phyloP scores from a whole-genome alignment of 1,140 invertebrate species.

The Phymastichus coffea region DNA sequence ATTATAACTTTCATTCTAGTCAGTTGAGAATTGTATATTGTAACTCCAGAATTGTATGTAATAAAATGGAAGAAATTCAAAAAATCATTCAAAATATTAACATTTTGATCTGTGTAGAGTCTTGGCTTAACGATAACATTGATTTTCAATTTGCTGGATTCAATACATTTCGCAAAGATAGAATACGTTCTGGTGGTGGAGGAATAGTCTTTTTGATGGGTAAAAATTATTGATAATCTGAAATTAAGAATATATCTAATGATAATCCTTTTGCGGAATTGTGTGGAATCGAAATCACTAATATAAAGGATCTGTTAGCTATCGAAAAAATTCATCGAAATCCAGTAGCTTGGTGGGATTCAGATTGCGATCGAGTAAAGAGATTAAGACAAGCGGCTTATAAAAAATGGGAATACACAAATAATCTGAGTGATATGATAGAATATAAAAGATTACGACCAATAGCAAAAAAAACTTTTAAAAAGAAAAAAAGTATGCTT shows the following conservation, averaged over 20 bases:
- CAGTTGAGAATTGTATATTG: no score
- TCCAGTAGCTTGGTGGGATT: conserved; percentile 26
- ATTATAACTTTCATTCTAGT: no score
- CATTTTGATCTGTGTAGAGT: no score
- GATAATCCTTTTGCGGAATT: neutral
- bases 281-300: neutral
- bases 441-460: conserved; percentile 21
- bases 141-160: no score
- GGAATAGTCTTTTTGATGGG: neutral
- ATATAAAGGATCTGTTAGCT: no score
- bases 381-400: conserved; percentile 1
- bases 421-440: conserved; percentile 11
- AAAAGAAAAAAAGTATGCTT: conserved; percentile 22
- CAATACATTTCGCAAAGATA: no score
- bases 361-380: conserved; percentile 10
- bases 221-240: neutral
- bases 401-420: no score
- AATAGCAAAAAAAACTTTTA: conserved; percentile 20
- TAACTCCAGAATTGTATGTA: no score
- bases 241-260: neutral
- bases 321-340: no score
- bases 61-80: no score
- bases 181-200: neutral
- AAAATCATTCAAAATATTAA: no score
- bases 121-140: no score